These are phyloP conservation scores for Patagioenas fasciata DNA, from an alignment of 2,113 vertebrate species.

Conservation along the genomic window DNA sequence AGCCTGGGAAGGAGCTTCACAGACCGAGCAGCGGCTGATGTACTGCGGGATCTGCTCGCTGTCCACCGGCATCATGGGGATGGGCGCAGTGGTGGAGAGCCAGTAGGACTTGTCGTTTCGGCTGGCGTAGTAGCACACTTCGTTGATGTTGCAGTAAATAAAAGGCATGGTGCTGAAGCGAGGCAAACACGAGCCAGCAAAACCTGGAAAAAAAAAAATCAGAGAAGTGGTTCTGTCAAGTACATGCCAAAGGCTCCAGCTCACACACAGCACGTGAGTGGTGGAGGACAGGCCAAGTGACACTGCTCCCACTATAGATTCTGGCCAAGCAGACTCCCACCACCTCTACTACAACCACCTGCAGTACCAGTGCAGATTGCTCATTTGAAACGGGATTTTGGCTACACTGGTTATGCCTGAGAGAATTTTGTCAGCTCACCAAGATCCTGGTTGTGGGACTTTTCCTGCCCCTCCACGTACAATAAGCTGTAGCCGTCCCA, in stretches of 20 bases:
- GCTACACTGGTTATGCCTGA: background rate
- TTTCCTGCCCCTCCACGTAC: constrained; percentile 95
- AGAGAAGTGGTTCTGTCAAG: background rate
- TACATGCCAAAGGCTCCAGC: background rate
- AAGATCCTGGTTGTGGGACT: constrained; percentile 95
- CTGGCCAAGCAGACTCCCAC: background rate
- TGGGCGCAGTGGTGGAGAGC: constrained; percentile 93
- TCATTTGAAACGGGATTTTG: background rate
- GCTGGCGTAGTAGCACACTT: constrained; percentile 92
- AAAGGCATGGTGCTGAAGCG: constrained; percentile 97
- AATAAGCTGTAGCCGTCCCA: constrained; percentile 96
- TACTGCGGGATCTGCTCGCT: constrained; percentile 83
- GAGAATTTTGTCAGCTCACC: constrained; percentile 72
- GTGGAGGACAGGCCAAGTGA: background rate
- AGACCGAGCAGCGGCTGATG: constrained; percentile 95
- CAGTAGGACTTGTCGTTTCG: constrained; percentile 97
- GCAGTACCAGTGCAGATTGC: fast-evolving
- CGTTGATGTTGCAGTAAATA: constrained; percentile 92
- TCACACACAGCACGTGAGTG: fast-evolving
- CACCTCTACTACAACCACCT: background rate
- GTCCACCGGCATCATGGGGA: constrained; percentile 94
- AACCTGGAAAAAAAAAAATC: constrained; percentile 73
- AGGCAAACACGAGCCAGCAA: constrained; percentile 92
- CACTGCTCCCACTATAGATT: fast-evolving
- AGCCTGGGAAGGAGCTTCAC: constrained; percentile 90